phyloP scores from a whole-genome alignment of 2,888 invertebrate species.

The Gasteruption jaculator region DNA sequence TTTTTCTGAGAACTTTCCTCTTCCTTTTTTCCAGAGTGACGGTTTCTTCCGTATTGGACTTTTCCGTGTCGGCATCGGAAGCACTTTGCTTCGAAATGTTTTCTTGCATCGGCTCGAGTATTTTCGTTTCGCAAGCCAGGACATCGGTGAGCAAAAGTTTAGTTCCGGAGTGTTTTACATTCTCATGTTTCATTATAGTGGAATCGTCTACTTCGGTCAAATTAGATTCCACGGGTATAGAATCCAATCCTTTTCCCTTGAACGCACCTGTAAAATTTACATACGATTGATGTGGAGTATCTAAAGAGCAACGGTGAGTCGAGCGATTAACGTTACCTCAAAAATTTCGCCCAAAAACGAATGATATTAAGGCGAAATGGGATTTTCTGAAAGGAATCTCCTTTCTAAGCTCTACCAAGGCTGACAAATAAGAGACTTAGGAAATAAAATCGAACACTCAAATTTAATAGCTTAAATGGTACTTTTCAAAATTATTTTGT shows the following conservation, averaged over 20 bases:
- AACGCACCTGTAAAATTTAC: conserved; percentile 50
- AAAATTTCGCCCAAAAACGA: too few relatives aligned
- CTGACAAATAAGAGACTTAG: too few relatives aligned
- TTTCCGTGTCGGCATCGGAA: conserved; percentile 50
- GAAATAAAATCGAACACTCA: neutral
- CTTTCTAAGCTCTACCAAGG: too few relatives aligned
- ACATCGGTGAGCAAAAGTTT: conserved; percentile 25
- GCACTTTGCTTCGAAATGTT: conserved; percentile 45
- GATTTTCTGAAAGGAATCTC: too few relatives aligned
- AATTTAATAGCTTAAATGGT: neutral
- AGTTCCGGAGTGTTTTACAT: conserved; percentile 18
- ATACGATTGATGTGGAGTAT: too few relatives aligned
- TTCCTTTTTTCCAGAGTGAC: conserved; percentile 55
- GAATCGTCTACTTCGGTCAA: conserved; percentile 51
- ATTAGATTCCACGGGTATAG: conserved; percentile 47
- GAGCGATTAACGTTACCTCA: too few relatives aligned
- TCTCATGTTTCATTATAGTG: conserved; percentile 24
- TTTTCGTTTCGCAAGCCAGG: conserved; percentile 44
- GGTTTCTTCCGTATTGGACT: conserved; percentile 56
- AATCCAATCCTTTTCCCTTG: conserved; percentile 56
- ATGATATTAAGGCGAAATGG: too few relatives aligned
- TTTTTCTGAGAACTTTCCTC: conserved; percentile 62
- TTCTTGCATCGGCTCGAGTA: conserved; percentile 51
- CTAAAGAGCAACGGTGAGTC: too few relatives aligned
- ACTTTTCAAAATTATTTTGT: neutral